phyloP scores from a whole-genome alignment of 2,797 vertebrate species.

The Phataginus tricuspis region DNA sequence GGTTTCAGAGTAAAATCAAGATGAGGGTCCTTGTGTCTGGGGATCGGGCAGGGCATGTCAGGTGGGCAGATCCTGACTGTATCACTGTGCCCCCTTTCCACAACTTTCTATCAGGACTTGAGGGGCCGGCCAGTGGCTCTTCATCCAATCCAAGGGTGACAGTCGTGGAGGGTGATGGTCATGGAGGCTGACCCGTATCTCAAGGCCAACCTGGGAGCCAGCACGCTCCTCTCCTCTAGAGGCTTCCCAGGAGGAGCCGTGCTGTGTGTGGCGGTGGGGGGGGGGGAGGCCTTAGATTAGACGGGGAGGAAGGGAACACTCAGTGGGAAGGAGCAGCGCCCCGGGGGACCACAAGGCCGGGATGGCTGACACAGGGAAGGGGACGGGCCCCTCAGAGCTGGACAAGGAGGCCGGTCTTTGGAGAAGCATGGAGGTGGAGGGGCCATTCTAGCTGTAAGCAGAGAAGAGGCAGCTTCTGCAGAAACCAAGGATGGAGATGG shows the following conservation, averaged over 20 bases:
- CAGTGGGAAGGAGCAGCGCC: not conserved
- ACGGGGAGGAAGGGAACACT: not conserved
- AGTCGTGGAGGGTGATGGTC: too few relatives aligned
- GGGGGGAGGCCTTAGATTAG: too few relatives aligned
- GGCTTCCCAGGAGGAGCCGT: not conserved
- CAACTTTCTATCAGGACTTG: not conserved
- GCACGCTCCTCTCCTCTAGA: not conserved
- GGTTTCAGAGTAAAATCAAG: not conserved
- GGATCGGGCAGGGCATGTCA: rapidly evolving
- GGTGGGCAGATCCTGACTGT: not conserved
- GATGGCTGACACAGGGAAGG: not conserved
- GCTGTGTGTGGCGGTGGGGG: too few relatives aligned
- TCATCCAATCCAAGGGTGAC: not conserved
- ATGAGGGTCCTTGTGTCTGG: not conserved
- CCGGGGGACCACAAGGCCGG: not conserved
- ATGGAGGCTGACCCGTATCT: not conserved
- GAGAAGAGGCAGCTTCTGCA: not conserved
- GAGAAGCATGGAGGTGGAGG: not conserved
- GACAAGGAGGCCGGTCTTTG: not conserved
- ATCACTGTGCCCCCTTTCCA: not conserved
- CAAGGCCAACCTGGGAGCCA: not conserved
- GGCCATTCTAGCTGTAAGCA: not conserved
- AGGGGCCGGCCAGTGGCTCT: not conserved
- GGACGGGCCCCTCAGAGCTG: not conserved
- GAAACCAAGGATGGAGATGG: not conserved